Percentiles rank a stretch among this genome's conserved stretches.
These are phyloP conservation scores for Pyrgus malvae DNA, from an alignment of 2,888 invertebrate genomes.

Conservation along the genomic window DNA sequence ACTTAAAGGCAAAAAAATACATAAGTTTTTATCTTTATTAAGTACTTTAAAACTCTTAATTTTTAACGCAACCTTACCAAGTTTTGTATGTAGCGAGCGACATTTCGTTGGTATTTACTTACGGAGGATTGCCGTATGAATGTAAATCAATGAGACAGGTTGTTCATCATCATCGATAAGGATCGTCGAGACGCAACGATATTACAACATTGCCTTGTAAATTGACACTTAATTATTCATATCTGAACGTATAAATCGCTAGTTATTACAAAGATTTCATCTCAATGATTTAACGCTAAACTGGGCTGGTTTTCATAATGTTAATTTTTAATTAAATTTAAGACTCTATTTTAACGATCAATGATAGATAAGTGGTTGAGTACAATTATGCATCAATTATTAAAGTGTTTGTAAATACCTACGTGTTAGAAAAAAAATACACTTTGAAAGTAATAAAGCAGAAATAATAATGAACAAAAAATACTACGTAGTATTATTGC, in stretches of 20 bases:
- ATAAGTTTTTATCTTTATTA: neutral
- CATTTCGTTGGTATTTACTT: slow-evolving; percentile 4
- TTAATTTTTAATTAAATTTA: too few relatives aligned
- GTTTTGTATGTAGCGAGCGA: neutral
- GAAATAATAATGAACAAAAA: too few relatives aligned
- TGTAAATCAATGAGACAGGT: neutral
- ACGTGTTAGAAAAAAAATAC: too few relatives aligned
- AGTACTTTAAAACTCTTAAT: neutral
- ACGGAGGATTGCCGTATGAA: neutral
- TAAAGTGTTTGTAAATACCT: too few relatives aligned
- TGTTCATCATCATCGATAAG: neutral
- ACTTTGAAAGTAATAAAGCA: too few relatives aligned
- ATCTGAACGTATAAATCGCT: neutral
- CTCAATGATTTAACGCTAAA: too few relatives aligned
- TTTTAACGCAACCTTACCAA: neutral
- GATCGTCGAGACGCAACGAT: neutral
- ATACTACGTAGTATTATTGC: too few relatives aligned
- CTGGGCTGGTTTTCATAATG: too few relatives aligned
- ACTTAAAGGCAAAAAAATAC: neutral
- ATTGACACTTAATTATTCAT: neutral
- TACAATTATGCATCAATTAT: too few relatives aligned
- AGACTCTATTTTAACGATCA: too few relatives aligned
- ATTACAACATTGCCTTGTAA: neutral
- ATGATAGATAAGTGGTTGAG: too few relatives aligned
- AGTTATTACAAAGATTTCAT: too few relatives aligned